These are phyloP conservation scores for Microcebus tavaratra DNA, from an alignment of 2,113 vertebrate species.

Conservation along the genomic window DNA sequence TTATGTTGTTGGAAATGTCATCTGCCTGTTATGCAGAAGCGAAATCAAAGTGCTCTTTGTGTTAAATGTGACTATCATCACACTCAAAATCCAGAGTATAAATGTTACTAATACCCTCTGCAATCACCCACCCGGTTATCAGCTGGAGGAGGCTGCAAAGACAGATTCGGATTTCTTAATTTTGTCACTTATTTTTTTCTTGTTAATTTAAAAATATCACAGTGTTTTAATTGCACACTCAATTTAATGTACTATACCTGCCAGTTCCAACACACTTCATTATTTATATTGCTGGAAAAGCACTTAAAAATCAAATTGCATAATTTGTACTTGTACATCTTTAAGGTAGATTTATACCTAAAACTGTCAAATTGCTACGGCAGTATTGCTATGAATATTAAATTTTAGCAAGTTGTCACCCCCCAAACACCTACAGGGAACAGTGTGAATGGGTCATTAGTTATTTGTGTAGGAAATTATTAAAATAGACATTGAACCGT, in stretches of 20 bases:
- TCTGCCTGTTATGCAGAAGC: background rate
- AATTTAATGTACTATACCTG: conserved; percentile 73
- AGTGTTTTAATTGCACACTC: conserved; percentile 74
- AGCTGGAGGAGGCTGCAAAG: background rate
- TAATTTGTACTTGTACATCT: conserved; percentile 73
- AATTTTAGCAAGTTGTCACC: conserved; percentile 26
- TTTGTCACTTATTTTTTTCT: conserved; percentile 34
- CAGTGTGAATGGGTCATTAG: background rate
- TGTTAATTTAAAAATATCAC: conserved; percentile 74
- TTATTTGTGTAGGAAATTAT: conserved; percentile 10
- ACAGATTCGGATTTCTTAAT: background rate
- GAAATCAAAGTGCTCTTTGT: conserved; percentile 52
- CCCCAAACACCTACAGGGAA: background rate
- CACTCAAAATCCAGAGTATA: background rate
- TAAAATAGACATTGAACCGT: background rate
- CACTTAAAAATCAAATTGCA: conserved; percentile 74
- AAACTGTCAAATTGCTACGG: conserved; percentile 6
- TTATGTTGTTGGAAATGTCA: conserved; percentile 44
- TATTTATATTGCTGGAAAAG: conserved; percentile 71
- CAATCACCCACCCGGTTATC: background rate
- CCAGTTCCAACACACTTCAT: conserved; percentile 70
- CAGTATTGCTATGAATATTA: conserved; percentile 42
- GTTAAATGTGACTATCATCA: background rate
- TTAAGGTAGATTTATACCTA: conserved; percentile 71
- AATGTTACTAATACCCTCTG: background rate